Evolutionary conservation across 2,888 invertebrate genomes (phyloP), one percentile per base, ranked within the genome.

Genomic region (Phania funesta): DNA sequence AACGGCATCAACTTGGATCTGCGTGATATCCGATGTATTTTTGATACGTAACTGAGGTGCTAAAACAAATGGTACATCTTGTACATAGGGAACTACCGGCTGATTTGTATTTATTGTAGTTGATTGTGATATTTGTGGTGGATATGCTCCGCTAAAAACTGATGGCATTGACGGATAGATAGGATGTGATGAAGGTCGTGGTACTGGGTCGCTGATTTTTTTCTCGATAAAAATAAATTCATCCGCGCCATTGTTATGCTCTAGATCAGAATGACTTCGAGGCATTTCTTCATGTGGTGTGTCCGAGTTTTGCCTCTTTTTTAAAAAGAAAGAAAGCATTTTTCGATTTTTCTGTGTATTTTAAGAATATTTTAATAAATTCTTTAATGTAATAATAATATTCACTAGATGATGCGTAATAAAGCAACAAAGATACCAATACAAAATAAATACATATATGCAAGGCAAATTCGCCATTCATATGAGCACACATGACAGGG

Each of bases 301-400:
- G 8, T 88, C 89, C 0, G 86, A 83, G 29, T 68, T 85, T 29
- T 85, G 85, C 67, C 88, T 89, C 16, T 88, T 88, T 80, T 89
- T 90, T 1, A 86, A 85, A 68, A 90, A 90, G 48, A 90, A 85
- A 1, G 88, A 88, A 22, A 90, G 85, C 90, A 90, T 90, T 32
- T 82, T n/a, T n/a, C n/a, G n/a, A 62, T n/a, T 8, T 8, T n/a
- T 38, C 46, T 35, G 6, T 73, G 22, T 50, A 48, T 18, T 26
- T 3, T 4, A 2, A 11, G 13, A 38, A n/a, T 44, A 22, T 32
- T 26, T 26, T n/a, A 11, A 38, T 38, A 35, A 13, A 3, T n/a
- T 3, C n/a, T 38, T 38, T 4, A 38, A 13, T 13, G 1, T 2
- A 38, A 13, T 2, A 38, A 13, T 38, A 38, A 29, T 70, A 22